Evolutionary conservation across 2,113 vertebrate species (phyloP), one percentile per base, ranked within the genome.

Genomic region (Siniperca chuatsi): DNA sequence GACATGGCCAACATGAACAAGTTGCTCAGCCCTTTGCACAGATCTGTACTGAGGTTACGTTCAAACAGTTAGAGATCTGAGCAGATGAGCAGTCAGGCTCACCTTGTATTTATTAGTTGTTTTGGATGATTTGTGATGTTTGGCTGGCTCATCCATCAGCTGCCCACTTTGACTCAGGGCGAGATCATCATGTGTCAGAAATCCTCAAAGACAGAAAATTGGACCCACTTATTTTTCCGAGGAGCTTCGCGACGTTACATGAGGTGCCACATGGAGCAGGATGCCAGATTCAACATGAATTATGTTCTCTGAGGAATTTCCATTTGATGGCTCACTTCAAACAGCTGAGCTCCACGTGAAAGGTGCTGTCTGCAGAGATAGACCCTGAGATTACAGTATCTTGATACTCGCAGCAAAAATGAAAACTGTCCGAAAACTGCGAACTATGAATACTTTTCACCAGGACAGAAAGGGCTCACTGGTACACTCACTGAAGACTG

Each of bases 291-390:
- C 25, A 9, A 61, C 79, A 90, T 29, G 76, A 91, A 87, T 85
- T 62, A 89, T 92, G 84, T 72, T 67, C 65, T 78, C 46, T 37
- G 83, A 84, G 85, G 87, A 87, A 91, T 94, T 90, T 92, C 64
- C 65, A 58, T 85, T 80, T 74, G 83, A 90, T 86, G 79, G 90
- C 78, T 85, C 83, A 74, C 57, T 84, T 64, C 67, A 55, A 75
- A 88, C 87, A 80, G 65, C 80, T 87, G 79, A 87, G 62, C 54
- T 46, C 54, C 75, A 74, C 20, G 23, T 75, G 62, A 58, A 21
- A 64, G 3, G 2, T 61, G 33, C 11, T 7, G 84, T 85, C 78
- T 91, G 86, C 52, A 52, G 57, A 48, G 21, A 66, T 1, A 2
- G 13, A 65, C 4, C n/a, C 54, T 16, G n/a, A 8, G 33, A 50